Percentiles rank a stretch among this genome's conserved stretches.
Evolutionary conservation across 2,797 vertebrate species (phyloP).

Genomic region (Neosalanx taihuensis): DNA sequence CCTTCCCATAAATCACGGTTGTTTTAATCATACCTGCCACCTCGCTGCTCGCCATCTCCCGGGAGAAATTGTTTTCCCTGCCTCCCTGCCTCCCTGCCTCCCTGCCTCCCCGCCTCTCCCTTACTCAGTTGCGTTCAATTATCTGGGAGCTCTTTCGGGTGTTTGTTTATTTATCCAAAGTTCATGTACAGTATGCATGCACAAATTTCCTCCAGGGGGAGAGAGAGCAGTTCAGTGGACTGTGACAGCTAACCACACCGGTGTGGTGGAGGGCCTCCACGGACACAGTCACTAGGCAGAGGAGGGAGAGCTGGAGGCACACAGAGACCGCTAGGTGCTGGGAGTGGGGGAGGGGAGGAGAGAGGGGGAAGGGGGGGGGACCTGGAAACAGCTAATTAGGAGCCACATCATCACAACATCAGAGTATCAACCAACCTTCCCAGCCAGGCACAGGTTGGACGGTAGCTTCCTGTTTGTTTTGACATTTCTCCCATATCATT

Average conservation of each 20-base stretch:
- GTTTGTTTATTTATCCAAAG: constrained; percentile 96
- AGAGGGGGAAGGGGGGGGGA: background rate
- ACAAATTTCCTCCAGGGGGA: constrained; percentile 83
- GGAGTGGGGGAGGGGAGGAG: constrained; percentile 1
- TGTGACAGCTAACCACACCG: constrained; percentile 78
- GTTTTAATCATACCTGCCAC: constrained; percentile 93
- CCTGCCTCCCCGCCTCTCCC: constrained; percentile 74
- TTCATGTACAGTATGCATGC: constrained; percentile 86
- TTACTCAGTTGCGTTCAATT: constrained; percentile 88
- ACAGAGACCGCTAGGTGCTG: background rate
- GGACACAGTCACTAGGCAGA: constrained; percentile 31
- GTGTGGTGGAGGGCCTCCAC: constrained; percentile 35
- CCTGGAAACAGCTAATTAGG: background rate
- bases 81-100: constrained; percentile 8
- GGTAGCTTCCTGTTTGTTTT: background rate
- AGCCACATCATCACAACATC: constrained; percentile 1
- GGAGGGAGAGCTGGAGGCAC: constrained; percentile 16
- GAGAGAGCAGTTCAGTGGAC: constrained; percentile 74
- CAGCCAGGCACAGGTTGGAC: background rate
- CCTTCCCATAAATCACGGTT: constrained; percentile 91
- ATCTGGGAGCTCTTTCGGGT: constrained; percentile 84
- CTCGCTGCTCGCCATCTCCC: constrained; percentile 67
- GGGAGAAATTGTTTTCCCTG: constrained; percentile 75
- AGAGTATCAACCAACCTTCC: background rate
- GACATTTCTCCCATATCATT: too few relatives aligned